Evolutionary conservation across 1,140 invertebrate species (phyloP).

Genomic region (Drosophila bocki): DNA sequence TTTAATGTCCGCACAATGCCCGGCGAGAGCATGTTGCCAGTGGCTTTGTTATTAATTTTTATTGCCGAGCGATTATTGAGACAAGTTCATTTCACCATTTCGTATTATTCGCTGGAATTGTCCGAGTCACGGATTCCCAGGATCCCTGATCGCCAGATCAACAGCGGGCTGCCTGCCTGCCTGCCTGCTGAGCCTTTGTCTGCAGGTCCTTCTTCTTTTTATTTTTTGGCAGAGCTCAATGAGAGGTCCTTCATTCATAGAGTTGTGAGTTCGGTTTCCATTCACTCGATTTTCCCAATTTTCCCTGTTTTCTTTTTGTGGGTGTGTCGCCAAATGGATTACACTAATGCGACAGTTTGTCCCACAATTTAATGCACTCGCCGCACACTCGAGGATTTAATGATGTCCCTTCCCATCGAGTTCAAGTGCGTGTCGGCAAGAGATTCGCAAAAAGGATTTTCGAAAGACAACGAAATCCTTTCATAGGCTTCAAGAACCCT

Average conservation of each 20-base stretch:
- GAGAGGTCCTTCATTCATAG: slow-evolving; percentile 67
- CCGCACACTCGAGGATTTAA: slow-evolving; percentile 70
- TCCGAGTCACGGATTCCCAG: slow-evolving; percentile 62
- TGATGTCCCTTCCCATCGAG: slow-evolving; percentile 78
- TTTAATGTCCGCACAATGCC: slow-evolving; percentile 68
- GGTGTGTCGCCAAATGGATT: slow-evolving; percentile 76
- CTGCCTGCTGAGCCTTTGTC: slow-evolving; percentile 73
- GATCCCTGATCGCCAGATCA: slow-evolving; percentile 45
- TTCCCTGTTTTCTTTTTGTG: slow-evolving; percentile 49
- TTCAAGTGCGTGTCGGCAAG: slow-evolving; percentile 67
- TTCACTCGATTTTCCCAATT: slow-evolving; percentile 23
- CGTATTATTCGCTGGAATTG: slow-evolving; percentile 36
- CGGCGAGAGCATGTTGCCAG: slow-evolving; percentile 61
- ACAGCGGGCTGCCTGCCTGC: slow-evolving; percentile 25
- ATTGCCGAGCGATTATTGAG: slow-evolving; percentile 72
- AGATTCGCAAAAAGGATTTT: slow-evolving; percentile 78
- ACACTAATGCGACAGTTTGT: slow-evolving; percentile 76
- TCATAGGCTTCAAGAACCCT: slow-evolving; percentile 69
- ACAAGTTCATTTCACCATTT: slow-evolving; percentile 52
- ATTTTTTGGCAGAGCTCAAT: slow-evolving; percentile 36
- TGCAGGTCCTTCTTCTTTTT: slow-evolving; percentile 25
- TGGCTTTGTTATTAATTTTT: slow-evolving; percentile 80
- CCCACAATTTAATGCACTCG: slow-evolving; percentile 73
- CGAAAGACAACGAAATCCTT: slow-evolving; percentile 64
- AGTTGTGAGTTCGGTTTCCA: slow-evolving; percentile 24